Percentiles rank a stretch among this genome's conserved stretches.
These are phyloP conservation scores for Nycticryphes semicollaris DNA, from an alignment of 2,113 vertebrate genomes.

Conservation along the genomic window DNA sequence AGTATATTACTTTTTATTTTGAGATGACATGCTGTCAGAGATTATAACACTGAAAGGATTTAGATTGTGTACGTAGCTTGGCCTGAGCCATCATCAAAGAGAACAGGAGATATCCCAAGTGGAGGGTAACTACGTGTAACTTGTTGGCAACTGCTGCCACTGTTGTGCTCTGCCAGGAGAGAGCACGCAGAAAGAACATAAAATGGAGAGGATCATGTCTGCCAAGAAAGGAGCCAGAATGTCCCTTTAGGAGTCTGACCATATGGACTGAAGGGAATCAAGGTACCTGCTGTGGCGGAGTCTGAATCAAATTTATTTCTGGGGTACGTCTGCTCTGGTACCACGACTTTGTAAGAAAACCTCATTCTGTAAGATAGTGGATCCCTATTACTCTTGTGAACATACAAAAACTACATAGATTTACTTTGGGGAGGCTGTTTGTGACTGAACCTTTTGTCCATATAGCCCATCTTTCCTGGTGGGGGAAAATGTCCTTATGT, in stretches of 20 bases:
- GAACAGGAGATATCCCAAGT: neutral
- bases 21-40: neutral
- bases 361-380: neutral
- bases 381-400: neutral
- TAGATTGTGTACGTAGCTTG: neutral
- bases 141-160: neutral
- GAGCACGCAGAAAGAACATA: neutral
- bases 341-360: neutral
- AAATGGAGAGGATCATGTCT: neutral
- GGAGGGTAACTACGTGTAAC: neutral
- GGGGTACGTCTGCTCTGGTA: neutral
- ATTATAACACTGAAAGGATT: neutral
- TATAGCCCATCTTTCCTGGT: neutral
- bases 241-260: neutral
- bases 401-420: rapidly evolving
- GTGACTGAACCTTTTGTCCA: neutral
- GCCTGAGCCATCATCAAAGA: neutral
- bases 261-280: neutral
- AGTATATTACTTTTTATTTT: neutral
- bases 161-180: neutral
- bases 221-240: neutral
- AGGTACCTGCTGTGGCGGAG: neutral
- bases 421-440: neutral
- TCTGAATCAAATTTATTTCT: neutral
- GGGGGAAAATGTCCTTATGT: neutral